These are phyloP conservation scores for Sturnus vulgaris DNA, from an alignment of 2,113 vertebrate species.

Conservation along the genomic window DNA sequence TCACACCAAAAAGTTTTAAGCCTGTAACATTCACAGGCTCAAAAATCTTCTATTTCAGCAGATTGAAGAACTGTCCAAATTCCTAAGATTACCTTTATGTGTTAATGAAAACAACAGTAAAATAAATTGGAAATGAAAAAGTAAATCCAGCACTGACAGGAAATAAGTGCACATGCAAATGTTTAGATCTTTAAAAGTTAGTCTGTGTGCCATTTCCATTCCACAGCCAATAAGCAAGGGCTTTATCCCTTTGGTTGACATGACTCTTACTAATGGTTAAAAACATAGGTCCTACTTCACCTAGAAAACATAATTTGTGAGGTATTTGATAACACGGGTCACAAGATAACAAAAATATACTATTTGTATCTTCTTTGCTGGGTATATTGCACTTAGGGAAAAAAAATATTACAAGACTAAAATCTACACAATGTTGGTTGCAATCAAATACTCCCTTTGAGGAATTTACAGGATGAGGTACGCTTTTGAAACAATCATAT, in stretches of 20 bases:
- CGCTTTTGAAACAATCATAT: background rate
- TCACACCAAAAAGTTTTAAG: background rate
- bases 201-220: background rate
- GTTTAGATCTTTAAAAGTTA: background rate
- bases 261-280: background rate
- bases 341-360: background rate
- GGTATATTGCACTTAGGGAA: background rate
- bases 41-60: background rate
- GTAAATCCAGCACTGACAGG: background rate
- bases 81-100: background rate
- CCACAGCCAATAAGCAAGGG: background rate
- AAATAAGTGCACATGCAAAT: background rate
- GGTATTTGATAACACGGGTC: background rate
- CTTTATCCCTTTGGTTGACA: background rate
- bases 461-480: background rate
- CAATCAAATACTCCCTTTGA: background rate
- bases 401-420: background rate
- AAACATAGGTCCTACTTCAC: background rate
- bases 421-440: background rate
- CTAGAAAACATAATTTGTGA: background rate
- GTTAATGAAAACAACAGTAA: background rate
- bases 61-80: background rate
- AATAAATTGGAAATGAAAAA: background rate
- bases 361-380: background rate
- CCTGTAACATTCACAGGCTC: background rate